phyloP scores from a whole-genome alignment of 1,140 invertebrate species.

The Carposina sasakii region DNA sequence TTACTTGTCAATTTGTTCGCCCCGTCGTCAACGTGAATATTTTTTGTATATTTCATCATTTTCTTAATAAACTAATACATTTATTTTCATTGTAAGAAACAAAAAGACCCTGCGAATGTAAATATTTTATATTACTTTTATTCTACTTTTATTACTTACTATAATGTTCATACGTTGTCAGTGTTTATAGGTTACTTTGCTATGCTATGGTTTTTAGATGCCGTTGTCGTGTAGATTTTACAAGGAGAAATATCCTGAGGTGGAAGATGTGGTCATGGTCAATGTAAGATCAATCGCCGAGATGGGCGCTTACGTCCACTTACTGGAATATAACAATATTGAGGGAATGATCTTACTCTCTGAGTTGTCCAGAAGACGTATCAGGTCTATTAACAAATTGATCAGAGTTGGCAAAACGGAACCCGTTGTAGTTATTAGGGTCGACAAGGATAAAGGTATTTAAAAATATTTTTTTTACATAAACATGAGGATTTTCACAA shows the following conservation, averaged over 20 bases:
- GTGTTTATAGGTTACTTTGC: constrained; percentile 34
- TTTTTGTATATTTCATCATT: no score
- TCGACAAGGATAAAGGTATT: constrained; percentile 98
- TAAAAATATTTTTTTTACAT: no score
- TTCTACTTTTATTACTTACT: no score
- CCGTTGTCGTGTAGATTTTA: constrained; percentile 98
- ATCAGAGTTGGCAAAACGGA: constrained; percentile 99
- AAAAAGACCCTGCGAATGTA: no score
- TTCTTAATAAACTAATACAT: no score
- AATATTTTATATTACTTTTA: no score
- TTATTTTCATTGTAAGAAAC: no score
- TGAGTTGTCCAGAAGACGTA: constrained; percentile 97
- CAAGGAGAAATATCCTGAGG: constrained; percentile 97
- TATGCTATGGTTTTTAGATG: constrained; percentile 77
- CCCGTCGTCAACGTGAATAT: no score
- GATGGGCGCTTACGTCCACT: constrained; percentile 99
- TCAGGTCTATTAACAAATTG: constrained; percentile 99
- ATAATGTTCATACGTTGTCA: no score
- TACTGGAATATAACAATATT: constrained; percentile 99
- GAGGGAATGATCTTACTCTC: constrained; percentile 97
- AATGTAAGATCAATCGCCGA: constrained; percentile 98
- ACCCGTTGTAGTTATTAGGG: constrained; percentile 99
- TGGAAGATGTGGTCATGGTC: constrained; percentile 99
- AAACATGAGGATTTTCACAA: no score
- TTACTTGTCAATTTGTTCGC: no score